Evolutionary conservation across 2,888 invertebrate genomes (phyloP).

Genomic region (Anthophora plumipes): DNA sequence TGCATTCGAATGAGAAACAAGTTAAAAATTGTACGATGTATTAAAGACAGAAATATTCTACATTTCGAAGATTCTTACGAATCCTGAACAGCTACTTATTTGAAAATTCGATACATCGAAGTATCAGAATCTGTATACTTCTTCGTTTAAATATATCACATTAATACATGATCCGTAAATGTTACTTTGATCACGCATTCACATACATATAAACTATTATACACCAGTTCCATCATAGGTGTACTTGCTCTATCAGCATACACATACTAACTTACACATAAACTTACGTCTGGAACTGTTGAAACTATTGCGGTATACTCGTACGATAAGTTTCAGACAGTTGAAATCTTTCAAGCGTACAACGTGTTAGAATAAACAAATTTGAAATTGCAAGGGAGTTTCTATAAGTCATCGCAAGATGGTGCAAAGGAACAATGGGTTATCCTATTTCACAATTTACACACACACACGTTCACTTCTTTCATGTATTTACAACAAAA

Average conservation of each 20-base stretch:
- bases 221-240: no score
- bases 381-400: not conserved
- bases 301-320: no score
- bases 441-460: not conserved
- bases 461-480: not conserved
- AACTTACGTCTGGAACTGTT: no score
- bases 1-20: not conserved
- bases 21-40: not conserved
- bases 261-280: no score
- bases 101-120: not conserved
- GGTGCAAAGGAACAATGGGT: not conserved
- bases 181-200: constrained; percentile 32
- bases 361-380: constrained; percentile 29
- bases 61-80: not conserved
- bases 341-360: no score
- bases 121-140: not conserved
- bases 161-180: constrained; percentile 20
- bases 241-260: no score
- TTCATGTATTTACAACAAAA: not conserved
- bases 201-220: not conserved
- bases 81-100: not conserved
- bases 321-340: no score
- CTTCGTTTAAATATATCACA: not conserved
- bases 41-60: not conserved
- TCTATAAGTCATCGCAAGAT: not conserved